Percentiles rank a stretch among this genome's conserved stretches.
Evolutionary conservation across 2,113 vertebrate species (phyloP).

Genomic region (Lethenteron reissneri): DNA sequence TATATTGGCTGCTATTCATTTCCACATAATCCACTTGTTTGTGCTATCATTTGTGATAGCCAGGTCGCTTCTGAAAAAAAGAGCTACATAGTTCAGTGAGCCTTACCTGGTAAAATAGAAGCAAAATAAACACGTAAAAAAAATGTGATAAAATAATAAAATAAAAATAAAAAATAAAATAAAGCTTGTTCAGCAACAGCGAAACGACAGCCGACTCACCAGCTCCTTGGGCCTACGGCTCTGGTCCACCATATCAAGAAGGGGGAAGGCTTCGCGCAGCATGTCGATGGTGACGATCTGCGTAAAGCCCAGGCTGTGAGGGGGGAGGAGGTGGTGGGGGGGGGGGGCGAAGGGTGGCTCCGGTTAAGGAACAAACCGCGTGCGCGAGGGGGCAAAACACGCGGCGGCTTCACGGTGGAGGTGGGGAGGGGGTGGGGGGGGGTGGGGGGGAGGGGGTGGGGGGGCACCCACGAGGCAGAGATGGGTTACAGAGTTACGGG

Average conservation of each 20-base stretch:
- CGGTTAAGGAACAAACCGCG: background rate
- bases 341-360: background rate
- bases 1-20: no score
- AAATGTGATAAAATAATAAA: conserved; percentile 9
- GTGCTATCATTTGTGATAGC: no score
- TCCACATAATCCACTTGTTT: no score
- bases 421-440: background rate
- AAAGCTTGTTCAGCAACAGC: background rate
- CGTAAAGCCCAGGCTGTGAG: conserved; percentile 52
- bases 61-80: no score
- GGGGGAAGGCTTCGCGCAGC: conserved; percentile 48
- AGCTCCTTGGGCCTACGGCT: conserved; percentile 45
- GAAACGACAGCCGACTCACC: conserved; percentile 22
- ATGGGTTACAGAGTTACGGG: no score
- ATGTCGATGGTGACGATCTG: conserved; percentile 56
- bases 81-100: no score
- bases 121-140: background rate
- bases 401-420: background rate
- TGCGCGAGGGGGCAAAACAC: background rate
- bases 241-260: conserved; percentile 70
- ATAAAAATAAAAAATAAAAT: conserved; percentile 9
- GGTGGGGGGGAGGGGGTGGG: background rate
- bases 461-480: background rate
- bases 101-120: background rate
- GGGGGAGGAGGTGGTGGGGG: background rate